These are phyloP conservation scores for Echinarachnius parma DNA, from an alignment of 53 echinoderm and acorn worm species.

Conservation along the genomic window DNA sequence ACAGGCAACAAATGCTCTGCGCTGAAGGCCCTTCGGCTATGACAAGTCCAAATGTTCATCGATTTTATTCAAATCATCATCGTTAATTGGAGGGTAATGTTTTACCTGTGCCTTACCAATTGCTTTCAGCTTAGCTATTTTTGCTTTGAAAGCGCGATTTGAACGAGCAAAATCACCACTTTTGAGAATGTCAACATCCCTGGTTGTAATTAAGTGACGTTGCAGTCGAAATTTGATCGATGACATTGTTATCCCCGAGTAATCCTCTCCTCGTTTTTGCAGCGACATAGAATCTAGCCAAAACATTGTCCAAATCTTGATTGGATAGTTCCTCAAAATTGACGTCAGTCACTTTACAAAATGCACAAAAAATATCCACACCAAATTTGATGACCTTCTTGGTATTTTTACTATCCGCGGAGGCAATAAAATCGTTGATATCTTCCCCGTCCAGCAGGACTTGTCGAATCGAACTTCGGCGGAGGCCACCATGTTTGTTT, in stretches of 20 bases:
- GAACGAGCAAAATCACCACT: slow-evolving; percentile 23
- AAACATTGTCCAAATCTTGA: slow-evolving; percentile 33
- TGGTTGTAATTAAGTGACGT: slow-evolving; percentile 35
- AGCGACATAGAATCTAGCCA: slow-evolving; percentile 11
- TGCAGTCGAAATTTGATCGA: slow-evolving; percentile 32
- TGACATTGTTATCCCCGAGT: slow-evolving; percentile 23
- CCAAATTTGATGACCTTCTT: slow-evolving; percentile 34
- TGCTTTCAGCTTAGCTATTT: slow-evolving; percentile 24
- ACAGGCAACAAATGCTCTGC: slow-evolving; percentile 29
- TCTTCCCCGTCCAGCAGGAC: slow-evolving; percentile 5
- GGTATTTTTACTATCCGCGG: slow-evolving; percentile 6
- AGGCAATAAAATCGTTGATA: slow-evolving; percentile 1
- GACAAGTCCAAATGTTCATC: slow-evolving; percentile 29
- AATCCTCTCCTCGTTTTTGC: slow-evolving; percentile 3
- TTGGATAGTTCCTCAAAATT: slow-evolving; percentile 6
- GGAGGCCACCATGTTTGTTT: slow-evolving; percentile 31
- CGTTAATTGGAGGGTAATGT: slow-evolving; percentile 28
- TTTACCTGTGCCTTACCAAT: slow-evolving; percentile 23
- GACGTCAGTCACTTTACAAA: slow-evolving; percentile 4
- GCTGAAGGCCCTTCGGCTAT: slow-evolving; percentile 27
- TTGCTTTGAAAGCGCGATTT: slow-evolving; percentile 18
- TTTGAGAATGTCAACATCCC: slow-evolving; percentile 31
- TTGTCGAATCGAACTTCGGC: slow-evolving; percentile 4
- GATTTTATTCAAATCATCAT: slow-evolving; percentile 25
- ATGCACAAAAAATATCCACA: slow-evolving; percentile 12